Evolutionary conservation across 2,888 invertebrate species (phyloP).

Genomic region (Tuta absoluta): DNA sequence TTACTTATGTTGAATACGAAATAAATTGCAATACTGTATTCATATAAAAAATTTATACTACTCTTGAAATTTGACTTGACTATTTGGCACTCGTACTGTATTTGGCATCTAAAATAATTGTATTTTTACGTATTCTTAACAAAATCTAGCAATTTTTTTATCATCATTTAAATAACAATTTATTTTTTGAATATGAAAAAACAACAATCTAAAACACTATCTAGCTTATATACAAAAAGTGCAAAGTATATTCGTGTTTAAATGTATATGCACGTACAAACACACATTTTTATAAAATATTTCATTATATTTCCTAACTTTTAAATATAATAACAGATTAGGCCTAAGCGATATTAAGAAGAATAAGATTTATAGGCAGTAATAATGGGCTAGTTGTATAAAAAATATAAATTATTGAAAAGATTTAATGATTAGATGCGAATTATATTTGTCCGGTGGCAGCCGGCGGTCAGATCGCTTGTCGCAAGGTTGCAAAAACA

Average conservation of each 20-base stretch:
- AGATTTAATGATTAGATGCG: too few species aligned
- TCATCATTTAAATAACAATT: background rate
- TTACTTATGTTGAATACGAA: too few species aligned
- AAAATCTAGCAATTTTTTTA: too few species aligned
- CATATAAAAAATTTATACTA: too few species aligned
- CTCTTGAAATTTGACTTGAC: too few species aligned
- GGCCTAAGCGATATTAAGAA: background rate
- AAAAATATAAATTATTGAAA: background rate
- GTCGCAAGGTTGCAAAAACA: too few species aligned
- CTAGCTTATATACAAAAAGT: conserved; percentile 26
- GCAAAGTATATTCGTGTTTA: conserved; percentile 33
- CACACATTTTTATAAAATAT: conserved; percentile 29
- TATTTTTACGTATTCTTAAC: too few species aligned
- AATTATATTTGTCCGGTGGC: too few species aligned
- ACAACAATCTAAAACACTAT: conserved; percentile 2
- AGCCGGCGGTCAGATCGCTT: too few species aligned
- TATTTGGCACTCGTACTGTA: too few species aligned
- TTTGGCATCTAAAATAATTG: too few species aligned
- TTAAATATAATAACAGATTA: background rate
- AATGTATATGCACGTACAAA: conserved; percentile 33
- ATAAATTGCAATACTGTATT: too few species aligned
- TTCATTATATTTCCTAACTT: background rate
- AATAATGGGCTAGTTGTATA: background rate
- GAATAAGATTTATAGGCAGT: conserved; percentile 12
- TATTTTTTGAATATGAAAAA: background rate